Percentiles rank a stretch among this genome's conserved stretches.
Evolutionary conservation across 2,113 vertebrate species (phyloP).

Genomic region (Xiphophorus maculatus): DNA sequence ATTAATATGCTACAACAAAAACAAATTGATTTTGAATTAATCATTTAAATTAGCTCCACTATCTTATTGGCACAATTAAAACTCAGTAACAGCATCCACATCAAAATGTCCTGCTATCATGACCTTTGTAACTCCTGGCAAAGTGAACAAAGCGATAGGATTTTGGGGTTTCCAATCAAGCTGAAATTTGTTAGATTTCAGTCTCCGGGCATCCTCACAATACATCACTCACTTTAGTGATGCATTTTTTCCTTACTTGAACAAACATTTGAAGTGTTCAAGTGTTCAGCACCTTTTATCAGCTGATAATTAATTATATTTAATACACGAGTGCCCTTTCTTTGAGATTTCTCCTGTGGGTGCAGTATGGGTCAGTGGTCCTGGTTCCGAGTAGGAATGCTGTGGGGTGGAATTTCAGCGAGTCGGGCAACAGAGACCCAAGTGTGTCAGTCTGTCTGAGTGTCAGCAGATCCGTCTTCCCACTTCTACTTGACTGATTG

Average conservation of each 20-base stretch:
- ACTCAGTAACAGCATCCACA: no score
- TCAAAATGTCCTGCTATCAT: no score
- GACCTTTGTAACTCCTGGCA: no score
- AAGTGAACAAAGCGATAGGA: neutral
- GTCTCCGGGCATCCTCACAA: neutral
- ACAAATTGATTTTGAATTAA: no score
- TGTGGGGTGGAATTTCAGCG: conserved; percentile 40
- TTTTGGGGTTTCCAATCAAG: neutral
- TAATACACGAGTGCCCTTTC: neutral
- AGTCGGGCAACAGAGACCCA: conserved; percentile 52
- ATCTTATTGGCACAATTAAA: no score
- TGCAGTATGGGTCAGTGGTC: conserved; percentile 35
- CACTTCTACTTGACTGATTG: conserved; percentile 61
- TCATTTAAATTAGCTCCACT: no score
- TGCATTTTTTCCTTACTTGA: neutral
- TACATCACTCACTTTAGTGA: neutral
- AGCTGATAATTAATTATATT: neutral
- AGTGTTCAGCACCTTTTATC: neutral
- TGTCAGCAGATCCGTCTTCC: conserved; percentile 73
- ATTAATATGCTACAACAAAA: neutral
- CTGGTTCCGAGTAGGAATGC: conserved; percentile 47
- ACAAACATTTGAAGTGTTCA: neutral
- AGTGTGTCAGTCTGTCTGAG: conserved; percentile 65
- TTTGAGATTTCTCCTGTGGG: conserved; percentile 16
- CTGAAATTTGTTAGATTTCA: neutral